Evolutionary conservation across 1,140 invertebrate genomes (phyloP).

Genomic region (Drusus annulatus): DNA sequence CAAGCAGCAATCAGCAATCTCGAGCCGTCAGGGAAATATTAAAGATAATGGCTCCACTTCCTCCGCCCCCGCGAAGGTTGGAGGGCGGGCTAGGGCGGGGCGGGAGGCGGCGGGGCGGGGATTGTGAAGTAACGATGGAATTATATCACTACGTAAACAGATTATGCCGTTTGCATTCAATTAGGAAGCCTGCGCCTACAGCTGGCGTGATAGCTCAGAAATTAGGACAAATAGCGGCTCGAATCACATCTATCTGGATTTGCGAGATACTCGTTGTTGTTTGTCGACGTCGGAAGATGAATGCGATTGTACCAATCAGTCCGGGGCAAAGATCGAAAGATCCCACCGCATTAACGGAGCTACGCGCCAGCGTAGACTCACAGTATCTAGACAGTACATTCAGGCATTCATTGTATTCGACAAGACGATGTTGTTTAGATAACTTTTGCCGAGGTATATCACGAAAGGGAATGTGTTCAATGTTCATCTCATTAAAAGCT

Average conservation of each 20-base stretch:
- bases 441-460: too few species aligned
- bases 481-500: too few species aligned
- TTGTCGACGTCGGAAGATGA: conserved; percentile 31
- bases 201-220: conserved; percentile 43
- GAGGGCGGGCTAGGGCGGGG: background rate
- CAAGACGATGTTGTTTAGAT: too few species aligned
- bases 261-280: conserved; percentile 5
- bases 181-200: conserved; percentile 51
- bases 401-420: too few species aligned
- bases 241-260: conserved; percentile 39
- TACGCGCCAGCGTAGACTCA: too few species aligned
- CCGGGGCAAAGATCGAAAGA: background rate
- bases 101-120: background rate
- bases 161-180: conserved; percentile 58
- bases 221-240: conserved; percentile 22
- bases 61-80: background rate
- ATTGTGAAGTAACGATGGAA: conserved; percentile 42
- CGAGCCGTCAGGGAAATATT: conserved; percentile 22
- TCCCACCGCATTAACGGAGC: too few species aligned
- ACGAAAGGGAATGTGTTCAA: too few species aligned
- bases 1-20: conserved; percentile 26
- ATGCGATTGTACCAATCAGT: conserved; percentile 7
- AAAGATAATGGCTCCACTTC: conserved; percentile 19
- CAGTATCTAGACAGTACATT: too few species aligned
- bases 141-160: conserved; percentile 57